Evolutionary conservation across 2,888 invertebrate species (phyloP).

Genomic region (Agrotis segetum): DNA sequence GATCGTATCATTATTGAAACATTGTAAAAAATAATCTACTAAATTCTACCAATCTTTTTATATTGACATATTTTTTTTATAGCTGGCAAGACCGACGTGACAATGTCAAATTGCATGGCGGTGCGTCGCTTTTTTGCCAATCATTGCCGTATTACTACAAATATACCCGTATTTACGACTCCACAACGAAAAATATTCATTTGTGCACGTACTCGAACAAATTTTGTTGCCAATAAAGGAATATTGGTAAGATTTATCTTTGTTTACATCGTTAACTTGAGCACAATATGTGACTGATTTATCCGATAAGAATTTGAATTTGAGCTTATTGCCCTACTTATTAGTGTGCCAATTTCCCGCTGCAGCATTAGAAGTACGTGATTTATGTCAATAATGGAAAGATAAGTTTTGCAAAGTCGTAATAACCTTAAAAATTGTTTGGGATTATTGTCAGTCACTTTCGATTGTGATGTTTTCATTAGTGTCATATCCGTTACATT

Average conservation of each 20-base stretch:
- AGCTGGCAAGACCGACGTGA: slow-evolving; percentile 48
- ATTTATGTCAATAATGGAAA: slow-evolving; percentile 45
- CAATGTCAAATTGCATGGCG: slow-evolving; percentile 85
- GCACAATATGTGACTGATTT: slow-evolving; percentile 48
- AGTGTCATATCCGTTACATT: slow-evolving; percentile 46
- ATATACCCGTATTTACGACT: slow-evolving; percentile 77
- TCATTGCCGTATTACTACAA: slow-evolving; percentile 85
- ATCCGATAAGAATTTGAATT: slow-evolving; percentile 57
- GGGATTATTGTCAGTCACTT: slow-evolving; percentile 39
- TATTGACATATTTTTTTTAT: slow-evolving; percentile 30
- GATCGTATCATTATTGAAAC: too few species aligned
- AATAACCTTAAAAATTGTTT: slow-evolving; percentile 56
- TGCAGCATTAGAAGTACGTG: slow-evolving; percentile 1
- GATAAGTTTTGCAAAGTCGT: slow-evolving; percentile 15
- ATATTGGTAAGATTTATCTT: slow-evolving; percentile 65
- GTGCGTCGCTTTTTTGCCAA: slow-evolving; percentile 88
- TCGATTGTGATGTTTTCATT: slow-evolving; percentile 26
- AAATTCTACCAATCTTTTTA: slow-evolving; percentile 31
- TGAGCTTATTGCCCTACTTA: slow-evolving; percentile 33
- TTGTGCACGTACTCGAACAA: slow-evolving; percentile 54
- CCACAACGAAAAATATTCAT: slow-evolving; percentile 66
- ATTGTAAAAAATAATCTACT: slow-evolving; percentile 9
- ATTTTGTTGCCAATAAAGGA: slow-evolving; percentile 54
- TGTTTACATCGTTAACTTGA: slow-evolving; percentile 52
- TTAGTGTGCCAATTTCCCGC: slow-evolving; percentile 27